Conservation (phyloP, 2,888 invertebrate species). For the Cephus pygmeus region DNA sequence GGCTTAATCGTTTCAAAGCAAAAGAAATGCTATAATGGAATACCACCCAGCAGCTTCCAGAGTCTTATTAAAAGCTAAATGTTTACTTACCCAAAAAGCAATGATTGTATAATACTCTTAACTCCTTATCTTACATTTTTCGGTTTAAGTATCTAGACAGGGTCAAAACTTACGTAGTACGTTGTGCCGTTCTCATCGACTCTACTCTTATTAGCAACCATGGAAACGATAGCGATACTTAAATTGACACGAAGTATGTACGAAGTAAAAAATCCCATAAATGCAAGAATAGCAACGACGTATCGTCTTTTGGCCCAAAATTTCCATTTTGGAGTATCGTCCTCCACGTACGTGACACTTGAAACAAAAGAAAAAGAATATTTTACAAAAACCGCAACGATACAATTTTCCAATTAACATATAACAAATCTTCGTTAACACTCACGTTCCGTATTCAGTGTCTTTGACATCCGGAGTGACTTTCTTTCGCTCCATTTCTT, state of each 20-base stretch:
- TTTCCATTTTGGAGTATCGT: slow-evolving; percentile 69
- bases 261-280: slow-evolving; percentile 87
- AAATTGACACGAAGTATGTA: slow-evolving; percentile 88
- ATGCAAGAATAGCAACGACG: slow-evolving; percentile 80
- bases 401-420: neutral
- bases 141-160: neutral
- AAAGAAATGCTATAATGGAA: neutral
- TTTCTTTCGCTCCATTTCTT: slow-evolving; percentile 40
- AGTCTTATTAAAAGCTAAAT: neutral
- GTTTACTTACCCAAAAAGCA: neutral
- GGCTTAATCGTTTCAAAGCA: neutral
- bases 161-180: slow-evolving; percentile 67
- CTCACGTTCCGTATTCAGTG: slow-evolving; percentile 40
- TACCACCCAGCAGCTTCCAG: neutral
- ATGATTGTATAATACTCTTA: neutral
- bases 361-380: neutral
- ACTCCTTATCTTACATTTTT: neutral
- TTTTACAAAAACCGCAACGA: neutral
- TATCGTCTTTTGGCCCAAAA: slow-evolving; percentile 82
- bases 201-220: slow-evolving; percentile 80
- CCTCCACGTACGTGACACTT: slow-evolving; percentile 25
- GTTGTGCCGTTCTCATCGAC: slow-evolving; percentile 74
- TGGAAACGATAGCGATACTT: slow-evolving; percentile 93
- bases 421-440: neutral
- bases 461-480: slow-evolving; percentile 32